Base-by-base conservation (phyloP, 2,113 vertebrate species). In the Coryphaenoides rupestris region DNA sequence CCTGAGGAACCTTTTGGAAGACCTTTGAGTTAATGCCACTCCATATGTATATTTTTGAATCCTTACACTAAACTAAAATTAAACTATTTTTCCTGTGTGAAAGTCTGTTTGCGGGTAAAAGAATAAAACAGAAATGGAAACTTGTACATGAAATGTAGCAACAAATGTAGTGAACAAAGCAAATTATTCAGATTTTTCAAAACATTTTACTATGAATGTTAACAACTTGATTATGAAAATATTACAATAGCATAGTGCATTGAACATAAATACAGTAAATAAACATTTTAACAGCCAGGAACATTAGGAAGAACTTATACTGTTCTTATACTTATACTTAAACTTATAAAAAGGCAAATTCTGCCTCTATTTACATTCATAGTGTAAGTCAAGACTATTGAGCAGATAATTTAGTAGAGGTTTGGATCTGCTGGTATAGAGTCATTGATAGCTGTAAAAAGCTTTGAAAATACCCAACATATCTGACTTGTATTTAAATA, bases 11-110 rank as follows among this genome's bases (percentile, higher is more conserved):
- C n/a, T 33, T 66, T 66, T 53, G 21, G 28, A 58, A 26, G 56
- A 59, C 21, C 40, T 65, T 58, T 56, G 23, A 23, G 19, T n/a
- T 52, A 63, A 54, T 28, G 24, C 50, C 33, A 19, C 12, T 60
- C 61, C 52, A 68, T 61, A 63, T 68, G 46, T 69, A 73, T 80
- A 78, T 77, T 86, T 81, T 81, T 72, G 60, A 74, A 69, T 70
- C 65, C 5, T n/a, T n/a, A n/a, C n/a, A n/a, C n/a, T n/a, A n/a
- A n/a, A n/a, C 19, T 68, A 17, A 58, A 76, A 76, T 68, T 78
- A 76, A 87, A 83, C 15, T 73, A 76, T 77, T 70, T 83, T 79
- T 77, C 60, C 49, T 66, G 15, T 21, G 15, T 61, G 9, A 22
- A 23, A 57, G 21, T 3, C 17, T 49, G 1, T 23, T 21, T 19